A percentile compares a stretch with the other conserved stretches of the same genome.
These are phyloP conservation scores for Perognathus longimembris DNA, from an alignment of 2,113 vertebrate species.

Conservation along the genomic window DNA sequence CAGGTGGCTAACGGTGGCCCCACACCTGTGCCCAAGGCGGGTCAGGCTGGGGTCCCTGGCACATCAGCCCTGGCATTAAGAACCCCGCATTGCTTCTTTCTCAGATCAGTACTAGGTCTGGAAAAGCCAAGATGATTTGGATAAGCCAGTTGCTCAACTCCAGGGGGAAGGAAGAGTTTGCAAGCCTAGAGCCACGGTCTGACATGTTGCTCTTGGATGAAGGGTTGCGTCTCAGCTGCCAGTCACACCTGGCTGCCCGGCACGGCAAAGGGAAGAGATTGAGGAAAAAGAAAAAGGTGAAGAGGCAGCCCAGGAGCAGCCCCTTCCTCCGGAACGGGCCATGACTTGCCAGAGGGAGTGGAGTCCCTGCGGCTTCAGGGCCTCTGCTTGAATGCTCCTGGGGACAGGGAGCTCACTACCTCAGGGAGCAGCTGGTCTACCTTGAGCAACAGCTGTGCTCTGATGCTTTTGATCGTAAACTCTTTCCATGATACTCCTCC, in stretches of 20 bases:
- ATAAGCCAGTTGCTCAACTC: neutral
- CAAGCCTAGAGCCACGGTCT: fast-evolving
- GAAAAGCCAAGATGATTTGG: neutral
- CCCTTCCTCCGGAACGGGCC: neutral
- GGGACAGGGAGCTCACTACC: neutral
- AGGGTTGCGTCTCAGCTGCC: neutral
- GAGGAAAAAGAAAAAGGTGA: no score
- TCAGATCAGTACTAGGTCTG: neutral
- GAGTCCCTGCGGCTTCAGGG: neutral
- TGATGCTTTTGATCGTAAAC: neutral
- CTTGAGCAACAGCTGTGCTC: neutral
- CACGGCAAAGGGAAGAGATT: neutral
- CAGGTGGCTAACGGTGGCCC: neutral
- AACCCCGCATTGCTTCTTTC: neutral
- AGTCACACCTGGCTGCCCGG: neutral
- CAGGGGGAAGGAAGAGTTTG: neutral
- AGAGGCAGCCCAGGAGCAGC: neutral
- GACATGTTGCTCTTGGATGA: neutral
- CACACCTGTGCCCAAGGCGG: neutral
- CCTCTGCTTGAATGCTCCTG: neutral
- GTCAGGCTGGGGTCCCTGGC: neutral
- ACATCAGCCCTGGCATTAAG: neutral
- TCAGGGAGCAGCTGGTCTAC: neutral
- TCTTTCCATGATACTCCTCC: neutral
- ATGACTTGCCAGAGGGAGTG: neutral